phyloP scores from a whole-genome alignment of 2,888 invertebrate genomes.

The Taphrorychus bicolor region DNA sequence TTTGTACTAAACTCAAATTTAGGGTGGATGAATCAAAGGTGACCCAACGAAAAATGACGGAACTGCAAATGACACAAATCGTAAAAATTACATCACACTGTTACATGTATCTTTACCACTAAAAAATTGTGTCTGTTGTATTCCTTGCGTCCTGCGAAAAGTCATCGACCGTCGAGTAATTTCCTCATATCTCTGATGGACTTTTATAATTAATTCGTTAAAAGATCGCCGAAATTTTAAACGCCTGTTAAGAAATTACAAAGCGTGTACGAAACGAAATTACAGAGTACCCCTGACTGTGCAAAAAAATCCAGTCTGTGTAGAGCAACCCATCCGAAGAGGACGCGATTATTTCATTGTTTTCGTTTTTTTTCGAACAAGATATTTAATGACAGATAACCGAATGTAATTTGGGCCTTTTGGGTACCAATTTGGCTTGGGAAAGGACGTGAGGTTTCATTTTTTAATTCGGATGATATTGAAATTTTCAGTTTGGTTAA shows the following conservation, averaged over 20 bases:
- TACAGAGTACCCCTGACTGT: conserved; percentile 7
- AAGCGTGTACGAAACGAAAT: conserved; percentile 21
- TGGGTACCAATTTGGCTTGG: too few relatives aligned
- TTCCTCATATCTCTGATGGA: conserved; percentile 9
- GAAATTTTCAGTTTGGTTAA: too few relatives aligned
- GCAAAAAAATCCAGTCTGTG: background rate
- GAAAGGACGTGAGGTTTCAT: too few relatives aligned
- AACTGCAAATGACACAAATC: too few relatives aligned
- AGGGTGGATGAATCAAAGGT: too few relatives aligned
- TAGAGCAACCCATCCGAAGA: background rate
- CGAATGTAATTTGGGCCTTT: background rate
- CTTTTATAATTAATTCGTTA: conserved; percentile 25
- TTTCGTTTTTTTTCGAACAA: background rate
- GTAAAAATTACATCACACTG: too few relatives aligned
- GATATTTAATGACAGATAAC: background rate
- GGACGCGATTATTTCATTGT: background rate
- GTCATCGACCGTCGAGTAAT: background rate
- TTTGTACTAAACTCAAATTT: too few relatives aligned
- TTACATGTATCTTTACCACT: too few relatives aligned
- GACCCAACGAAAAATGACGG: too few relatives aligned
- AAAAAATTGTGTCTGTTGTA: too few relatives aligned
- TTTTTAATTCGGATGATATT: too few relatives aligned
- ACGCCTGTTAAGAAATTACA: conserved; percentile 18
- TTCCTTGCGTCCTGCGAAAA: background rate
- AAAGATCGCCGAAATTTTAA: conserved; percentile 25